phyloP scores from a whole-genome alignment of 2,888 invertebrate genomes.

The Emesis furor region DNA sequence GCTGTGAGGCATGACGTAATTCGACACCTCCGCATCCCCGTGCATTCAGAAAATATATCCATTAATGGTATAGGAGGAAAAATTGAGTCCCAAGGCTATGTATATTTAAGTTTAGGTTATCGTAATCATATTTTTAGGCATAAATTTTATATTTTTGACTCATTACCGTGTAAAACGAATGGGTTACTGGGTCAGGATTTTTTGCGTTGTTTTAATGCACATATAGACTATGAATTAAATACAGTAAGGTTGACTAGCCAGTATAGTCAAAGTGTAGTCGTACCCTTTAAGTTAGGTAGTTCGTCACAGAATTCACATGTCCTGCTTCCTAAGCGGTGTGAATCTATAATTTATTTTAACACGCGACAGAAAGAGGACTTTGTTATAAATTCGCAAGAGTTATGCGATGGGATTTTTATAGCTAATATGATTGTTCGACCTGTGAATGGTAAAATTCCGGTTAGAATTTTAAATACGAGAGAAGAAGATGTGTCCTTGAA shows the following conservation, averaged over 20 bases:
- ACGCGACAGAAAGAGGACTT: not conserved
- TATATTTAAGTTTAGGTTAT: not conserved
- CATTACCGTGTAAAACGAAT: not conserved
- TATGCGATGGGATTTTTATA: slow-evolving; percentile 19
- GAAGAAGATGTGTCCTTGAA: not conserved
- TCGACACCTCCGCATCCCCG: not conserved
- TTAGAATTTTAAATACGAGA: not conserved
- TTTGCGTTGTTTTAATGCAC: not conserved
- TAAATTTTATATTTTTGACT: not conserved
- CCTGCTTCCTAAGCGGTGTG: not conserved
- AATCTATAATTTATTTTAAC: not conserved
- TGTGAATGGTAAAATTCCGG: not conserved
- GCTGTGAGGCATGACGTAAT: not conserved
- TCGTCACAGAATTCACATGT: not conserved
- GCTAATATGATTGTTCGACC: slow-evolving; percentile 4
- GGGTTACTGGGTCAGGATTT: not conserved
- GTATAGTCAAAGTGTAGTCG: not conserved
- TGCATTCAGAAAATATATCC: not conserved
- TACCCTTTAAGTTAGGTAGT: not conserved
- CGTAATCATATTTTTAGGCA: not conserved
- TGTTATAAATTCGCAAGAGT: slow-evolving; percentile 16
- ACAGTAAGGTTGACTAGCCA: not conserved
- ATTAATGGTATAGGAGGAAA: not conserved
- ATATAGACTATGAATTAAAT: not conserved
- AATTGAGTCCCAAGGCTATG: not conserved